Percentiles rank a stretch among this genome's conserved stretches.
Conservation (phyloP, 2,888 invertebrate genomes). For the Hololepta plana region DNA sequence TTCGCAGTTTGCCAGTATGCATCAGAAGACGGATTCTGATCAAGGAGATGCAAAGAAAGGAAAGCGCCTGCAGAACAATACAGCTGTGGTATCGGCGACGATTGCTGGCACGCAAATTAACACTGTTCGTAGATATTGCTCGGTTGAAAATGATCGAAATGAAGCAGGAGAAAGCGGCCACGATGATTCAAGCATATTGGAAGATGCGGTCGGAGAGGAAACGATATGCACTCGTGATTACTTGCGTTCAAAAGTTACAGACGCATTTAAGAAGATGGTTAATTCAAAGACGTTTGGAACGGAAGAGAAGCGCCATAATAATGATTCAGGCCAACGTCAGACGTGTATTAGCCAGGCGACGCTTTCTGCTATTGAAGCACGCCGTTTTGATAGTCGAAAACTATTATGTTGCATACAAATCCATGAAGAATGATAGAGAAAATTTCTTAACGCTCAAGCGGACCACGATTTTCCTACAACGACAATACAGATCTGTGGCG, state of each 20-base stretch:
- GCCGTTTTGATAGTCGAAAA: conserved; percentile 7
- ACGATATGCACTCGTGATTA: conserved; percentile 11
- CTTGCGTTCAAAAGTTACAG: conserved; percentile 15
- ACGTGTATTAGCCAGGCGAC: conserved; percentile 11
- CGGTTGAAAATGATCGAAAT: neutral
- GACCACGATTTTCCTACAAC: conserved; percentile 16
- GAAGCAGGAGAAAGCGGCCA: conserved; percentile 29
- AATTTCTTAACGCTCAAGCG: conserved; percentile 11
- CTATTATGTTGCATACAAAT: conserved; percentile 5
- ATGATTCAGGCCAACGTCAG: conserved; percentile 16
- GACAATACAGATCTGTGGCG: conserved; percentile 13
- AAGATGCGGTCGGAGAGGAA: conserved; percentile 17
- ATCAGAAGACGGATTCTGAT: conserved; percentile 27
- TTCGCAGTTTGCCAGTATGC: conserved; percentile 43
- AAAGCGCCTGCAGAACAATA: conserved; percentile 36
- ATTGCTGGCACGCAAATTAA: conserved; percentile 11
- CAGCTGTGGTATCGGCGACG: conserved; percentile 38
- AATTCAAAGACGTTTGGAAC: conserved; percentile 11
- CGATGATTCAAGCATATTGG: conserved; percentile 34
- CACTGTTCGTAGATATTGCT: neutral
- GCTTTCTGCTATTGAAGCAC: conserved; percentile 11
- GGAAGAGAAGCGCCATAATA: conserved; percentile 12
- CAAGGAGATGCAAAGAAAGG: conserved; percentile 25
- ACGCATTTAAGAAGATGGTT: conserved; percentile 13
- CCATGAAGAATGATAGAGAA: conserved; percentile 12